phyloP scores from a whole-genome alignment of 2,113 vertebrate genomes.

The Sinosuthora webbiana region DNA sequence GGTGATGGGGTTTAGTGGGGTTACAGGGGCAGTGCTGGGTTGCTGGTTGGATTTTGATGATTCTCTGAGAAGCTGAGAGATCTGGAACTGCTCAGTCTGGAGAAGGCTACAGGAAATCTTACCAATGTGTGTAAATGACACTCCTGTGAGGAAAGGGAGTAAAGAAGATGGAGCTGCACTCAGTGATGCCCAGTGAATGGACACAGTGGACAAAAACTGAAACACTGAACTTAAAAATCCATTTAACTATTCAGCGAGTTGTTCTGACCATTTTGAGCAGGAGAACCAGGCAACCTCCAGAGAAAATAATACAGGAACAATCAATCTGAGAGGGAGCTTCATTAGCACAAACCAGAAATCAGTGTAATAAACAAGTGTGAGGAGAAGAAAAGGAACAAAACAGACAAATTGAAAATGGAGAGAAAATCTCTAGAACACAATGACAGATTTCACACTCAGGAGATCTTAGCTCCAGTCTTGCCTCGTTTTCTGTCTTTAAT shows the following conservation, averaged over 20 bases:
- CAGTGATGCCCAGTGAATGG: background rate
- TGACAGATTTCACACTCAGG: background rate
- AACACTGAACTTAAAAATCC: background rate
- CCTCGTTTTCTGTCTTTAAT: background rate
- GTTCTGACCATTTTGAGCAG: background rate
- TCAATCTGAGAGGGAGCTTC: background rate
- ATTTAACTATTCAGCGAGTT: background rate
- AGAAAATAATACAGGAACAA: background rate
- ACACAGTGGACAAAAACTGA: background rate
- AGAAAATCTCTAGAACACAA: background rate
- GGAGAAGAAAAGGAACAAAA: background rate
- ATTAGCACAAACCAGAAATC: background rate
- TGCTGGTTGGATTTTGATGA: background rate
- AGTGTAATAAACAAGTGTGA: background rate
- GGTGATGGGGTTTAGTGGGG: background rate
- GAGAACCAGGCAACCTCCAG: background rate
- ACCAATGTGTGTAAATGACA: fast-evolving
- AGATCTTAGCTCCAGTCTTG: background rate
- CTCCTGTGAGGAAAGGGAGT: background rate
- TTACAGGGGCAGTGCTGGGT: background rate
- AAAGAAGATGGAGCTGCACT: background rate
- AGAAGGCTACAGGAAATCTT: background rate
- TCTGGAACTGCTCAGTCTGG: background rate
- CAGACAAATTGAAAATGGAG: background rate
- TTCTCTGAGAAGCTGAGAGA: background rate